Base-by-base conservation (phyloP, 2,888 invertebrate genomes). In the Coelinius sp. region DNA sequence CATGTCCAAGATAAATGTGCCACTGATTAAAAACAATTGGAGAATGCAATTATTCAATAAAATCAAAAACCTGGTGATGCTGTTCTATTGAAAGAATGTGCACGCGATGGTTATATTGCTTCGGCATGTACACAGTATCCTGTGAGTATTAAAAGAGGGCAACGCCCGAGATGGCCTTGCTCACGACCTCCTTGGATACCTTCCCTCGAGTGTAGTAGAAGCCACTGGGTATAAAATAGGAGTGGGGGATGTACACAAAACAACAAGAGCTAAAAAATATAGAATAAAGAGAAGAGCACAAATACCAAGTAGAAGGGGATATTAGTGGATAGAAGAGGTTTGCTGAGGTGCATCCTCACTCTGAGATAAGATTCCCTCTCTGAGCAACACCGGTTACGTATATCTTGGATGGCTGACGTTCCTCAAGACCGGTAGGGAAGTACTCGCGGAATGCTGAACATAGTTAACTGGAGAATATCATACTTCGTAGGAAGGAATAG, bases 141-240 rank as follows among this genome's bases (percentile, higher is more conserved):
- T 62, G 66, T 62, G 66, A 59, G 78, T 75, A 78, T 80, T 79
- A 77, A 79, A 79, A 77, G 80, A 81, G 86, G 84, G 85, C 85
- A 85, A 85, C 83, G 86, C 82, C 85, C 86, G 82, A 77, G 75
- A 82, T 86, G 85, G 86, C 86, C 86, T 86, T 86, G 86, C 85
- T 82, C 83, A 82, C 85, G 85, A 85, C 86, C 86, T 86, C 85
- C 83, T 83, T 82, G 75, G 75, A 76, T 63, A 63, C 74, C 73
- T 75, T 73, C 70, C 77, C 76, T 75, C 72, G 49, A 38, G 71
- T 62, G 31, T 35, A 41, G 41, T n/a, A 41, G 41, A 41, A 41
- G 41, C 41, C 41, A 41, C 6, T n/a, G 41, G 41, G 41, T 12
- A 41, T 41, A 41, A 41, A 41, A 41, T n/a, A n/a, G n/a, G n/a